Percentiles rank a stretch among this genome's conserved stretches.
Conservation (phyloP, 2,113 vertebrate genomes). For the Tetrax tetrax region DNA sequence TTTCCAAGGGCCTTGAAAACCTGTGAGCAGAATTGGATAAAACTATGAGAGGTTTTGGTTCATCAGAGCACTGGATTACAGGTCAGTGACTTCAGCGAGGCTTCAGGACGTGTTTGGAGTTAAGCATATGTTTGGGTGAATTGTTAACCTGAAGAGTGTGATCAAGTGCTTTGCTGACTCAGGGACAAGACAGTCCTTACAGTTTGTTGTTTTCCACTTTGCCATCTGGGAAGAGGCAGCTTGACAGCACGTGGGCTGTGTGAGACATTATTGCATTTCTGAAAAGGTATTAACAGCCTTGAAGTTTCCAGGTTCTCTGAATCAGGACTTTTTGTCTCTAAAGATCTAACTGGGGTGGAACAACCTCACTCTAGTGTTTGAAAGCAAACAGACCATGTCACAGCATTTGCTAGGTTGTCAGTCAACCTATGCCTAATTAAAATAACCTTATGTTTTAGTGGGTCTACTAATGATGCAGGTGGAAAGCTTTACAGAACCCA, state of each 20-base stretch:
- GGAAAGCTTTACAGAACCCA: not conserved
- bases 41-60: not conserved
- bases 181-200: constrained; percentile 33
- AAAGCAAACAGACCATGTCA: not conserved
- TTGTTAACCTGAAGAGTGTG: constrained; percentile 10
- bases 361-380: not conserved
- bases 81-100: not conserved
- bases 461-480: not conserved
- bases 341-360: not conserved
- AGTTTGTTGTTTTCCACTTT: constrained; percentile 58
- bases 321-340: not conserved
- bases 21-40: not conserved
- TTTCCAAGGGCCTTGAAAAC: not conserved
- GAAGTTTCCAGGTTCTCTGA: constrained; percentile 1
- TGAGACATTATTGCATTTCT: constrained; percentile 25
- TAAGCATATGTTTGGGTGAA: constrained; percentile 27
- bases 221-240: constrained; percentile 53
- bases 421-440: not conserved
- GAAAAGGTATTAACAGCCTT: constrained; percentile 19
- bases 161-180: constrained; percentile 50
- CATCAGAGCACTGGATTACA: not conserved
- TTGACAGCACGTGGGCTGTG: constrained; percentile 52
- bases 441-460: not conserved
- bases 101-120: not conserved
- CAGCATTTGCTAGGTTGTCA: not conserved